These are phyloP conservation scores for Drosophila insularis DNA, from an alignment of 1,140 invertebrate species.

Conservation along the genomic window DNA sequence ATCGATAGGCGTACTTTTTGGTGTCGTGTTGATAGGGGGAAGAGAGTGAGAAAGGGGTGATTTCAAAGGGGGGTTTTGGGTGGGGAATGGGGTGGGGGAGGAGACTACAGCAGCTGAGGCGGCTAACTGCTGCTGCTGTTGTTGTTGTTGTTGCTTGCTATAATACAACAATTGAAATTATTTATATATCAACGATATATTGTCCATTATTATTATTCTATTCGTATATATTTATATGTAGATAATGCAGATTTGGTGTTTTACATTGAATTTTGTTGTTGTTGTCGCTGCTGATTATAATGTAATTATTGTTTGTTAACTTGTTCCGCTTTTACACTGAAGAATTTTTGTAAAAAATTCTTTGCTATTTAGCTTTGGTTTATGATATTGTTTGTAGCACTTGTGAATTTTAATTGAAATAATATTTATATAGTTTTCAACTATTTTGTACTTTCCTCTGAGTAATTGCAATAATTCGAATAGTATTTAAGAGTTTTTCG, in stretches of 20 bases:
- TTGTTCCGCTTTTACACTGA: background rate
- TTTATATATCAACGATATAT: slow-evolving; percentile 2
- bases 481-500: background rate
- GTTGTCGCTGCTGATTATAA: too few species aligned
- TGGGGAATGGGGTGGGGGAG: background rate
- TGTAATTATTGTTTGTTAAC: slow-evolving; percentile 1
- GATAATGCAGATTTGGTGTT: slow-evolving; percentile 1
- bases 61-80: background rate
- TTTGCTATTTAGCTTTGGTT: background rate
- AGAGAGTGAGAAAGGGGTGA: background rate
- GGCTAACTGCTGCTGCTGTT: background rate
- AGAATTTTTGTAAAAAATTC: background rate
- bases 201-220: slow-evolving; percentile 1
- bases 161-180: background rate
- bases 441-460: slow-evolving; percentile 8
- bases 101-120: slow-evolving; percentile 1
- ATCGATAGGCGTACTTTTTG: slow-evolving; percentile 38
- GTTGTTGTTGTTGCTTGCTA: background rate
- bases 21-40: background rate
- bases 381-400: background rate
- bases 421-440: background rate
- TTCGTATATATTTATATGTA: background rate
- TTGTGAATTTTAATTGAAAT: slow-evolving; percentile 5
- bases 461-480: slow-evolving; percentile 1
- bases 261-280: background rate